These are phyloP conservation scores for Tricholaema leucomelas DNA, from an alignment of 2,113 vertebrate genomes.

Conservation along the genomic window DNA sequence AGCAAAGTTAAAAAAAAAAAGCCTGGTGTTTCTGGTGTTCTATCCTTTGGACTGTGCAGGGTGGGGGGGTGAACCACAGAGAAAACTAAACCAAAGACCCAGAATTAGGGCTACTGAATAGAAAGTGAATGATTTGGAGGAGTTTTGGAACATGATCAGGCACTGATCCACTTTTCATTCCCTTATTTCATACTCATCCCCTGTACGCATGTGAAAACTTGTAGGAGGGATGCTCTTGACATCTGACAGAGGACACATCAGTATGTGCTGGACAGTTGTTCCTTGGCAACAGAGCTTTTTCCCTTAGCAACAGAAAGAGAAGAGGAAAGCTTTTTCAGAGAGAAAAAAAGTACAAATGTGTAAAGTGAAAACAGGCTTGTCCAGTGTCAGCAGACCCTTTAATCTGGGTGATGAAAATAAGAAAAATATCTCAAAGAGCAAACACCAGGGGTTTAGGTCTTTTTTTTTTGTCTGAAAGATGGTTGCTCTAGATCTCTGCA, in stretches of 20 bases:
- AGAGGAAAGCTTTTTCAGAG: slow-evolving; percentile 50
- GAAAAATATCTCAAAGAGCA: not conserved
- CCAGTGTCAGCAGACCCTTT: slow-evolving; percentile 17
- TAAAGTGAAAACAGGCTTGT: slow-evolving; percentile 44
- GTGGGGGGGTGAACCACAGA: too few relatives aligned
- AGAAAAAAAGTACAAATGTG: not conserved
- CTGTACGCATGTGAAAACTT: not conserved
- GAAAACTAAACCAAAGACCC: not conserved
- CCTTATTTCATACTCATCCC: not conserved
- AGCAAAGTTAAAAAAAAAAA: not conserved
- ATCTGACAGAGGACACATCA: slow-evolving; percentile 36
- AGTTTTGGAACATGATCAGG: not conserved
- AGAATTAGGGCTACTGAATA: not conserved
- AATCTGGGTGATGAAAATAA: not conserved
- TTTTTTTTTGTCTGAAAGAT: not conserved
- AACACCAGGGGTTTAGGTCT: not conserved
- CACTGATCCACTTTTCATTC: not conserved
- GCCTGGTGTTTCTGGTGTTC: not conserved
- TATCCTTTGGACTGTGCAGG: not conserved
- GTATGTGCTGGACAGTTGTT: slow-evolving; percentile 36
- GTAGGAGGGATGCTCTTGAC: slow-evolving; percentile 37
- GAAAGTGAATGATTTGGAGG: not conserved
- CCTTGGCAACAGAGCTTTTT: slow-evolving; percentile 66
- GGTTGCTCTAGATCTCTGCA: not conserved
- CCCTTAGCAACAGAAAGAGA: slow-evolving; percentile 65